These are phyloP conservation scores for Oophaga sylvatica DNA, from an alignment of 2,797 vertebrate genomes.

Conservation along the genomic window DNA sequence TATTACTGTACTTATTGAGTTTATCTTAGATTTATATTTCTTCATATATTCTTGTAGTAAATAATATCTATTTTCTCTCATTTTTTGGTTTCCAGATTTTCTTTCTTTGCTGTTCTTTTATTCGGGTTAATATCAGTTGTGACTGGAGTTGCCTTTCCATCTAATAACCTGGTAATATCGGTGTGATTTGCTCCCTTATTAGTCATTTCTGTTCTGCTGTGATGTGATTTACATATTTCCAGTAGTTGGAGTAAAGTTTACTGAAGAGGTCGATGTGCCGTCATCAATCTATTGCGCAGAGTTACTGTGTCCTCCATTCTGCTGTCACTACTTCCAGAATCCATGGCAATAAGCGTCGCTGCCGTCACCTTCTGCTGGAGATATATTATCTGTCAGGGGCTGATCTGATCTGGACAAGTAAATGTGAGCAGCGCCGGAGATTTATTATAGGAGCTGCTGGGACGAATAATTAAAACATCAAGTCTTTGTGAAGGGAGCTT, in stretches of 20 bases:
- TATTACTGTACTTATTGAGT: no score
- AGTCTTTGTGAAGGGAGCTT: conserved; percentile 20
- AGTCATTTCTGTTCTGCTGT: background rate
- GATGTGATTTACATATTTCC: background rate
- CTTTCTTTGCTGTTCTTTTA: background rate
- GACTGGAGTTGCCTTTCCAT: background rate
- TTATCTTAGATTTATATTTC: no score
- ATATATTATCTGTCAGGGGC: conserved; percentile 53
- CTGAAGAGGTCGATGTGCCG: conserved; percentile 31
- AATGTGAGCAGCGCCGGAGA: conserved; percentile 50
- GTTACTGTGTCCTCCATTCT: conserved; percentile 38
- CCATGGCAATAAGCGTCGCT: conserved; percentile 17
- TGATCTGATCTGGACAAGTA: conserved; percentile 37
- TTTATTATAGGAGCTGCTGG: conserved; percentile 40
- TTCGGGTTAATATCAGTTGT: background rate
- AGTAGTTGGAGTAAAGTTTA: conserved; percentile 13
- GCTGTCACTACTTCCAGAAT: conserved; percentile 26
- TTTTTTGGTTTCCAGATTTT: no score
- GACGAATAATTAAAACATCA: conserved; percentile 59
- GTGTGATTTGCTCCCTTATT: background rate
- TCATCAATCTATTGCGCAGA: conserved; percentile 33
- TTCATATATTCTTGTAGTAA: no score
- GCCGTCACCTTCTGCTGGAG: conserved; percentile 17
- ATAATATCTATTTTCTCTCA: no score
- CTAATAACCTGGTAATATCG: background rate